These are phyloP conservation scores for Nemotelus nigrinus DNA, from an alignment of 2,888 invertebrate species.

Conservation along the genomic window DNA sequence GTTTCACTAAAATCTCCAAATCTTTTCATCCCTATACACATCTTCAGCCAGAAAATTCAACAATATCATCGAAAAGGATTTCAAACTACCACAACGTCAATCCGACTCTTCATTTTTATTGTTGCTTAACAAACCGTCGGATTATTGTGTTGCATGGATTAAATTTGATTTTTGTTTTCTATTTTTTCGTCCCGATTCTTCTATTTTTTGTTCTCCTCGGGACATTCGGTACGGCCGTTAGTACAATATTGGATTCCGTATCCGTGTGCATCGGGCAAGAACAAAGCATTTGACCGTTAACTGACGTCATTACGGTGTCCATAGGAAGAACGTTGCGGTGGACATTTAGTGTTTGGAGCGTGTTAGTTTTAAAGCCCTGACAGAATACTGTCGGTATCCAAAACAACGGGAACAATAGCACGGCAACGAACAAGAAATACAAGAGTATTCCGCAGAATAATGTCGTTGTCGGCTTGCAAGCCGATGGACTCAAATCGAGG, in stretches of 20 bases:
- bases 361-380: not conserved
- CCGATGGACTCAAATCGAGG: not conserved
- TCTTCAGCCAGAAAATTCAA: not conserved
- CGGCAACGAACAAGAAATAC: not conserved
- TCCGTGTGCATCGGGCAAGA: not conserved
- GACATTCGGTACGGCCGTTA: not conserved
- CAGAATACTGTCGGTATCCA: conserved; percentile 1
- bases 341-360: conserved; percentile 18
- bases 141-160: conserved; percentile 40
- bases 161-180: conserved; percentile 36
- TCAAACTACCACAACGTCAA: conserved; percentile 15
- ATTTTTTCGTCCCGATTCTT: not conserved
- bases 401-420: not conserved
- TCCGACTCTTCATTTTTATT: not conserved
- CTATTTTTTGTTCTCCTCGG: not conserved
- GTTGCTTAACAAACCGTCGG: conserved; percentile 27
- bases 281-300: conserved; percentile 21
- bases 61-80: conserved; percentile 20
- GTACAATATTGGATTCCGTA: not conserved
- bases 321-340: conserved; percentile 31
- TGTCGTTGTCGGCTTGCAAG: not conserved
- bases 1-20: no score
- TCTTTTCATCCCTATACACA: no score
- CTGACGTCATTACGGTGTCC: conserved; percentile 42
- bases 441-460: not conserved